Evolutionary conservation across 2,113 vertebrate species (phyloP).

Genomic region (Rhynchomys soricoides): DNA sequence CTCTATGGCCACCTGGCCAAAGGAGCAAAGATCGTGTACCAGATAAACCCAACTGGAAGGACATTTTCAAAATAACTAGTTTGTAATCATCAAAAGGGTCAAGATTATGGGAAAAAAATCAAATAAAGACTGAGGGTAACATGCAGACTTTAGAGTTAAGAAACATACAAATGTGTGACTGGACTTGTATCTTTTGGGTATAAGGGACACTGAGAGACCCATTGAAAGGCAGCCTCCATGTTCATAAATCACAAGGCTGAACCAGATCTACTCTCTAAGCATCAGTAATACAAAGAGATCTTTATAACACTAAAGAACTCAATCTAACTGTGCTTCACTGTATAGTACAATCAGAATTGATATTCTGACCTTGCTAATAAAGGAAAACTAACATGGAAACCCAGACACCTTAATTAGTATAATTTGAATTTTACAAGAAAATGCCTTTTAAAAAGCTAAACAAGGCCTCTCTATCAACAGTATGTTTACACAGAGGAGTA

Average conservation of each 20-base stretch:
- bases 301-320: constrained; percentile 6
- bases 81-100: constrained; percentile 38
- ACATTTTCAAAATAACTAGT: constrained; percentile 36
- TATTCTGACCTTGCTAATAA: constrained; percentile 30
- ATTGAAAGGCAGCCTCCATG: background rate
- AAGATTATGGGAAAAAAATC: constrained; percentile 8
- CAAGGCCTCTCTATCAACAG: background rate
- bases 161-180: background rate
- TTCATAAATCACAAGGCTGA: background rate
- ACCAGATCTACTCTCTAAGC: background rate
- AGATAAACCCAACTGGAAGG: background rate
- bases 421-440: background rate
- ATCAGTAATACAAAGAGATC: constrained; percentile 9
- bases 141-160: background rate
- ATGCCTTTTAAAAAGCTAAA: background rate
- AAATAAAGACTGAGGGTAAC: background rate
- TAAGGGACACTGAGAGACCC: background rate
- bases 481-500: background rate
- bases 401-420: constrained; percentile 24
- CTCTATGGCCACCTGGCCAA: background rate
- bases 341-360: background rate
- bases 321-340: background rate
- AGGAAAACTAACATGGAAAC: background rate
- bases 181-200: constrained; percentile 21
- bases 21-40: constrained; percentile 5